Evolutionary conservation across 2,888 invertebrate species (phyloP), one percentile per base, ranked within the genome.

Genomic region (Nemotelus nigrinus): DNA sequence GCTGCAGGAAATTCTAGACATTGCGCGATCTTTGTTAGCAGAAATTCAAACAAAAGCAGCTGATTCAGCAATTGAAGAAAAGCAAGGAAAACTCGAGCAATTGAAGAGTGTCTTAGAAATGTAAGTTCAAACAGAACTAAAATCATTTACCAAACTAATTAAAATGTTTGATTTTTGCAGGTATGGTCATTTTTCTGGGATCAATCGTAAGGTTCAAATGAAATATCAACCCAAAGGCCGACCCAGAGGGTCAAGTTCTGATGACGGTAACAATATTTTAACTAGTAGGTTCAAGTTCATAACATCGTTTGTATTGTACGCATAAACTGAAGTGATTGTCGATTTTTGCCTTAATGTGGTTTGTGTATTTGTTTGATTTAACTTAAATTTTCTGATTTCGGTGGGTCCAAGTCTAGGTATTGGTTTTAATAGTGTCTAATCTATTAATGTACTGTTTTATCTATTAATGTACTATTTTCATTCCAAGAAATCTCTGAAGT

Each of bases 111-210:
- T 99, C 60, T 89, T 99, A n/a, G 99, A 99, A 91, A 99, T 99
- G 99, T 98, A 88, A 89, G 92, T 88, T 77, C 43, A 50, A 50
- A 7, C 63, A 6, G 6, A 8, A 60, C 41, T n/a, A 25, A 60
- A 41, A n/a, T 60, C 41, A n/a, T 7, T 8, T 25, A 60, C 63
- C 63, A 41, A 25, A 65, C 10, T 41, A 3, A 70, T 70, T 55
- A 6, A 8, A 10, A 7, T 60, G 63, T 10, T 5, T 60, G 39
- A 25, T 5, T 45, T 67, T 48, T 53, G 2, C 84, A 97, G 96
- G 97, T 98, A 99, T 86, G 99, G 98, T 0, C 97, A 99, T 89
- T 99, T 99, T 89, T 99, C 98, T 67, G 99, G 99, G 63, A 99
- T 99, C 84, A 99, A 99, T 90, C 93, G 99, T 81, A 99, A 99